These are phyloP conservation scores for Erythrolamprus reginae DNA, from an alignment of 2,113 vertebrate genomes.

Conservation along the genomic window DNA sequence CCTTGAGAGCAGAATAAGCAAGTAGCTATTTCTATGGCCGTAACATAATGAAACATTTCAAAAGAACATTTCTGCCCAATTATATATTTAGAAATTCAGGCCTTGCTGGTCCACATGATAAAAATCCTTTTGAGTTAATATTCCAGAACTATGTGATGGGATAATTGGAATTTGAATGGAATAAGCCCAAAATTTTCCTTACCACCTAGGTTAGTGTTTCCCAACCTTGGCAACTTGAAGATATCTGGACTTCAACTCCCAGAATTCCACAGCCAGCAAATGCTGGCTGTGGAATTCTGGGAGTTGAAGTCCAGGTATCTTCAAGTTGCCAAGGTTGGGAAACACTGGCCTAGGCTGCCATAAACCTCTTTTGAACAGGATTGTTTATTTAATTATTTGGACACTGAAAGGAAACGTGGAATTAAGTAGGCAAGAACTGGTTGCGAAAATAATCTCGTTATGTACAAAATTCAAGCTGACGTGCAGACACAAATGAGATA, in stretches of 20 bases:
- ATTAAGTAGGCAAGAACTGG: neutral
- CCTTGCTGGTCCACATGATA: neutral
- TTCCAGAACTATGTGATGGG: neutral
- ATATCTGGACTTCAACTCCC: too few relatives aligned
- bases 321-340: too few relatives aligned
- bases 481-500: neutral
- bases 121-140: neutral
- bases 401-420: neutral
- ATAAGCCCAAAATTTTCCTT: neutral
- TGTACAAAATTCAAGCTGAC: neutral
- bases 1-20: neutral
- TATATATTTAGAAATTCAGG: neutral
- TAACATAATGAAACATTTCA: neutral
- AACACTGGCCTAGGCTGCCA: too few relatives aligned
- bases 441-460: neutral
- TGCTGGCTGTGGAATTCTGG: too few relatives aligned
- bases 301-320: too few relatives aligned
- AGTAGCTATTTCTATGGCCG: neutral
- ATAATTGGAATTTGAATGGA: neutral
- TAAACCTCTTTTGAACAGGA: neutral
- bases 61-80: neutral
- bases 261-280: too few relatives aligned
- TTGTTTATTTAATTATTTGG: neutral
- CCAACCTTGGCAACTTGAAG: too few relatives aligned
- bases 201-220: too few relatives aligned